Evolutionary conservation across 2,797 vertebrate genomes (phyloP), one percentile per base, ranked within the genome.

Genomic region (Coccyzus lansbergi): DNA sequence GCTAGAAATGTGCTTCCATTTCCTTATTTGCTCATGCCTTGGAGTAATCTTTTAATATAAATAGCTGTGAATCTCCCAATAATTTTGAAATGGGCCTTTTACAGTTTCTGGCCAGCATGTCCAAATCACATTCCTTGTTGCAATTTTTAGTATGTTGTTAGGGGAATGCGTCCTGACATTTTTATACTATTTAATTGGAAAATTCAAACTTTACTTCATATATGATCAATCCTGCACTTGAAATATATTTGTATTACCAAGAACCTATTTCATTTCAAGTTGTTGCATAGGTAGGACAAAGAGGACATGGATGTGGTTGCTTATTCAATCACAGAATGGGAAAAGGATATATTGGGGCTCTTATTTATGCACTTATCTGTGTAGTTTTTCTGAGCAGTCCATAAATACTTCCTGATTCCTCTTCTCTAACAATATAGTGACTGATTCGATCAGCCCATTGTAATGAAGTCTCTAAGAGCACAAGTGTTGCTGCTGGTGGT

Each of bases 1-100:
- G 82, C 64, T 40, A 68, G 90, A 77, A 91, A 90, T 85, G 83
- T 94, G 74, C 63, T 86, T 60, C 8, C 67, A 40, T 74, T 86
- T 92, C 68, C 42, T 49, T 90, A 70, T 90, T 96, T 90, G 53
- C 49, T 93, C 83, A 56, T 88, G 93, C 69, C 88, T 95, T 52
- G 65, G 76, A 92, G 79, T 92, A 22, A 92, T 78, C 79, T 76
- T 96, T 81, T 78, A 76, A 78, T 81, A 86, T 59, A 88, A 84
- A 86, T 78, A 92, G 36, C 48, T 69, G 46, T 67, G 83, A 87
- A 58, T 83, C 33, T 56, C 80, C 55, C 52, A 83, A 1, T n/a
- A 76, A 76, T 55, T 92, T 68, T 74, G 52, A 83, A 89, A 88
- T 42, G 15, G 88, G n/a, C 68, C n/a, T 90, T 78, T 90, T 83